phyloP scores from a whole-genome alignment of 2,797 vertebrate species.

The Sebastes iracundus region DNA sequence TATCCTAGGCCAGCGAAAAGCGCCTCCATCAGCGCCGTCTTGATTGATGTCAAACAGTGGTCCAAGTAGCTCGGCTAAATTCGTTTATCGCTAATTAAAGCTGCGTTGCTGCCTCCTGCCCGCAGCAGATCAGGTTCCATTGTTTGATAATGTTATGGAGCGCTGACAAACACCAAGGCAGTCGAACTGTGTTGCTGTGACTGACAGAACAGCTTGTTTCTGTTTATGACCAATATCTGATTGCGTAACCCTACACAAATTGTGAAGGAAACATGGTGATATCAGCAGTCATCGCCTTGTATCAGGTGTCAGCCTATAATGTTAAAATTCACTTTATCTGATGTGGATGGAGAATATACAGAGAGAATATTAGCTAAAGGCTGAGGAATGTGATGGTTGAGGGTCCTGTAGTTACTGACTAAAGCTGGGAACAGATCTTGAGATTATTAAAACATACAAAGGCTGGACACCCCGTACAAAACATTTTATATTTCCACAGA shows the following conservation, averaged over 20 bases:
- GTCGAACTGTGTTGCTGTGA: background rate
- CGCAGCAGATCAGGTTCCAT: constrained; percentile 48
- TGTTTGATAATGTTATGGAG: constrained; percentile 33
- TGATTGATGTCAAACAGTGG: constrained; percentile 60
- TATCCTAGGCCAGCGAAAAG: constrained; percentile 33
- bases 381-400: constrained; percentile 44
- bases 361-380: constrained; percentile 36
- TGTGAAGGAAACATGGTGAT: constrained; percentile 9
- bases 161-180: constrained; percentile 32
- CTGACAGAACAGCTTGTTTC: constrained; percentile 33
- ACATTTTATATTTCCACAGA: background rate
- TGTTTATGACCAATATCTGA: constrained; percentile 25
- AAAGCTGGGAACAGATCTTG: background rate
- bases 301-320: constrained; percentile 21
- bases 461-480: background rate
- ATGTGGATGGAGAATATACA: constrained; percentile 28
- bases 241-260: background rate
- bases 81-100: constrained; percentile 57
- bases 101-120: constrained; percentile 9
- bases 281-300: constrained; percentile 24
- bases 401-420: background rate
- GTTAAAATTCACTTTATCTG: constrained; percentile 32
- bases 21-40: constrained; percentile 31
- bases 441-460: background rate
- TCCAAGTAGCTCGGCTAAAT: constrained; percentile 54